A percentile compares a stretch with the other conserved stretches of the same genome.
phyloP scores from a whole-genome alignment of 2,113 vertebrate species.

The Cygnus buccinator region DNA sequence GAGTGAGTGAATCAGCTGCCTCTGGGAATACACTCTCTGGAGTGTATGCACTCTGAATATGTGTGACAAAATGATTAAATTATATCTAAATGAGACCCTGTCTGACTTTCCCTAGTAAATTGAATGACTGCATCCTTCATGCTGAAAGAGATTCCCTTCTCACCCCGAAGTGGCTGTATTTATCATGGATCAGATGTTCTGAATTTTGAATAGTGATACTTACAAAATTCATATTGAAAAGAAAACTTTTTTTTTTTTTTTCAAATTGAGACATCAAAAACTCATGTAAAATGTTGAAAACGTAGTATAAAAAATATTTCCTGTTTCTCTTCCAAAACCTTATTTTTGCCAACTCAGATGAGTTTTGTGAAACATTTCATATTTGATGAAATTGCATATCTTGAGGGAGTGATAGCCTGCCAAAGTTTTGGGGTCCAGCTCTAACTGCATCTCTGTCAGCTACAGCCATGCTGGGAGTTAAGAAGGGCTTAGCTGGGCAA shows the following conservation, averaged over 20 bases:
- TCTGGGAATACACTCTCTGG: fast-evolving
- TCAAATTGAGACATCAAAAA: neutral
- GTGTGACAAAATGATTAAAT: neutral
- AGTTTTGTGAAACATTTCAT: neutral
- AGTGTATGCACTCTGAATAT: neutral
- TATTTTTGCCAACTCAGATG: neutral
- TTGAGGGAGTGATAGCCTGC: neutral
- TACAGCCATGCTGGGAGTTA: neutral
- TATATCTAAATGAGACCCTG: neutral
- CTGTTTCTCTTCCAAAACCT: neutral
- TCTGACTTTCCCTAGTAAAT: neutral
- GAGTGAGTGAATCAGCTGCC: neutral
- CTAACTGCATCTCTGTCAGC: neutral
- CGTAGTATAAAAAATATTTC: neutral
- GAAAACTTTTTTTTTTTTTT: neutral
- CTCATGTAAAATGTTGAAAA: neutral
- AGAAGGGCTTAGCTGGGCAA: neutral
- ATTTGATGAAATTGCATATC: constrained; percentile 17
- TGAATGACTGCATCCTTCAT: neutral
- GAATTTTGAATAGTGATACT: neutral
- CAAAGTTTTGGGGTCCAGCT: neutral
- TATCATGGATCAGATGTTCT: neutral
- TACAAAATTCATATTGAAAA: neutral
- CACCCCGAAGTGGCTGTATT: neutral
- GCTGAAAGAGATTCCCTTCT: neutral